Percentiles rank a stretch among this genome's conserved stretches.
Evolutionary conservation across 2,888 invertebrate genomes (phyloP).

Genomic region (Asteroscopus sphinx): DNA sequence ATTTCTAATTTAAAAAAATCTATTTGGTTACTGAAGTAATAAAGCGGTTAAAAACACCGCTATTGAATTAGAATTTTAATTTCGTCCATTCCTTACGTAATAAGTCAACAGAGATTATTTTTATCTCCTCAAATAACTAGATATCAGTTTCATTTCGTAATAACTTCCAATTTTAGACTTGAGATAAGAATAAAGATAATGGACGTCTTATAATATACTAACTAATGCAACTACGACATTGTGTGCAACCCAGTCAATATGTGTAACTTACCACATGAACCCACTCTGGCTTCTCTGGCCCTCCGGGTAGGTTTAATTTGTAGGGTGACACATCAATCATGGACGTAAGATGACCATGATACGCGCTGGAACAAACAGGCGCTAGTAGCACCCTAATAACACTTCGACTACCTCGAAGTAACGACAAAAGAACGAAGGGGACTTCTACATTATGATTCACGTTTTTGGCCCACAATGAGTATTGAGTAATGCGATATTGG

Average conservation of each 20-base stretch:
- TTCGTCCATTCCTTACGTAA: conserved; percentile 9
- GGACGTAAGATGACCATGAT: conserved; percentile 99
- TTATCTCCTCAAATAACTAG: conserved; percentile 25
- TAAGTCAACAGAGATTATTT: conserved; percentile 24
- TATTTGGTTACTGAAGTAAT: too few relatives aligned
- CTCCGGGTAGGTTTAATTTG: conserved; percentile 97
- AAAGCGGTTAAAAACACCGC: conserved; percentile 1
- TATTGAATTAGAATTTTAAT: conserved; percentile 1
- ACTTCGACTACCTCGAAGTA: conserved; percentile 78
- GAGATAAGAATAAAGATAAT: conserved; percentile 43
- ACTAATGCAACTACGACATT: conserved; percentile 39
- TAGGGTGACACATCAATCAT: conserved; percentile 99
- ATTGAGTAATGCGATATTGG: conserved; percentile 3
- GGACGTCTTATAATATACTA: conserved; percentile 29
- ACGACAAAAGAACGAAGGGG: conserved; percentile 49
- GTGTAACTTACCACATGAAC: conserved; percentile 95
- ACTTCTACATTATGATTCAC: conserved; percentile 31
- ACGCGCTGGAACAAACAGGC: conserved; percentile 95
- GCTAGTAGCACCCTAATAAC: conserved; percentile 87
- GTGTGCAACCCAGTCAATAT: conserved; percentile 58
- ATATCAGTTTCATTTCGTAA: conserved; percentile 32
- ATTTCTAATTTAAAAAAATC: too few relatives aligned
- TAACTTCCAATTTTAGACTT: conserved; percentile 32
- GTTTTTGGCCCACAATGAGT: conserved; percentile 22
- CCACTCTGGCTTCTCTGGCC: conserved; percentile 95